These are phyloP conservation scores for Pandemis heparana DNA, from an alignment of 2,888 invertebrate genomes.

Conservation along the genomic window DNA sequence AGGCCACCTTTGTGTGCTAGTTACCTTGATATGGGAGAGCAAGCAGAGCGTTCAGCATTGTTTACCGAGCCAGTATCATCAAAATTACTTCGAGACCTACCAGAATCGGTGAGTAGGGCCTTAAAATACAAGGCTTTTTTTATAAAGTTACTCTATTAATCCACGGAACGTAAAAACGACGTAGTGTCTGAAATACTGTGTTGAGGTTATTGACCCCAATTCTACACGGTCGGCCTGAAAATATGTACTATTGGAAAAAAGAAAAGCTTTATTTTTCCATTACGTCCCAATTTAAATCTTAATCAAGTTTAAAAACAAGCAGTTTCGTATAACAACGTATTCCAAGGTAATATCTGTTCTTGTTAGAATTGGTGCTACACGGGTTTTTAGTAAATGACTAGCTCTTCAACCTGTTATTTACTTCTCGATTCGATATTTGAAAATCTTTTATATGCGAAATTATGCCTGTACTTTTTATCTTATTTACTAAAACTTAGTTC, in stretches of 20 bases:
- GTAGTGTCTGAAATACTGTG: neutral
- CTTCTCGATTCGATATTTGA: no score
- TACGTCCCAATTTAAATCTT: neutral
- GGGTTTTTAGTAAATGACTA: neutral
- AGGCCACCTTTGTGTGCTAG: constrained; percentile 89
- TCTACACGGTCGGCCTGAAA: neutral
- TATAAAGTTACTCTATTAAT: neutral
- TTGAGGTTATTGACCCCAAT: constrained; percentile 27
- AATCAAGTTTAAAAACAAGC: neutral
- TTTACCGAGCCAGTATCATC: constrained; percentile 80
- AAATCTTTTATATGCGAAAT: no score
- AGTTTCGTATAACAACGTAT: neutral
- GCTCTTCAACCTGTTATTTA: neutral
- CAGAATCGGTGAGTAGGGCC: constrained; percentile 80
- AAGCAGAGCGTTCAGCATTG: constrained; percentile 83
- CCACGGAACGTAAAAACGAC: neutral
- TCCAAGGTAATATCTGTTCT: neutral
- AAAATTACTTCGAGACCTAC: constrained; percentile 83
- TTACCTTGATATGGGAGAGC: constrained; percentile 89
- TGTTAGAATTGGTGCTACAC: no score
- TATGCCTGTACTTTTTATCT: no score
- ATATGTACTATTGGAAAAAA: neutral
- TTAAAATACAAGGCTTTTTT: neutral
- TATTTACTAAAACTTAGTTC: no score
- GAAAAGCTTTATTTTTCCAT: neutral